These are phyloP conservation scores for Aphis gossypii DNA, from an alignment of 1,140 invertebrate genomes.

Conservation along the genomic window DNA sequence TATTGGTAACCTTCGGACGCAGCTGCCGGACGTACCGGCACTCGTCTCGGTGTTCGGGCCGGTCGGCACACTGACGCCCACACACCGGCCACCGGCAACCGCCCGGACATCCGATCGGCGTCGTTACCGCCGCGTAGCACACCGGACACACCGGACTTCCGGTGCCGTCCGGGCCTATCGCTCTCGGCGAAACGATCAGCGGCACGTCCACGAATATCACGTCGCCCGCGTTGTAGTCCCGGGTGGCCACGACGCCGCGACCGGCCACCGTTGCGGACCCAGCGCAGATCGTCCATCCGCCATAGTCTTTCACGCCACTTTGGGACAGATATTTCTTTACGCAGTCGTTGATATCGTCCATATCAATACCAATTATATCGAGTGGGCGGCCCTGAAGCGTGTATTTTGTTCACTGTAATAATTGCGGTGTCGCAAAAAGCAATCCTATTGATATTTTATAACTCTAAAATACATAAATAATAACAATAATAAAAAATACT, in stretches of 20 bases:
- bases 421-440: no score
- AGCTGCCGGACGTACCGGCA: slow-evolving; percentile 67
- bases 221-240: slow-evolving; percentile 72
- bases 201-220: slow-evolving; percentile 74
- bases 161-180: neutral
- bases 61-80: slow-evolving; percentile 68
- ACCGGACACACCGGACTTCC: slow-evolving; percentile 54
- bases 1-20: slow-evolving; percentile 60
- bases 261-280: slow-evolving; percentile 67
- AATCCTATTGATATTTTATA: neutral
- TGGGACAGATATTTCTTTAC: neutral
- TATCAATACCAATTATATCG: neutral
- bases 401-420: neutral
- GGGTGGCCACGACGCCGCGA: slow-evolving; percentile 72
- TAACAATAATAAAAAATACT: neutral
- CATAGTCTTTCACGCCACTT: no score
- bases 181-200: slow-evolving; percentile 68
- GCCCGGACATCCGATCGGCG: slow-evolving; percentile 66
- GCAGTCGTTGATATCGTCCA: neutral
- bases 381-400: neutral
- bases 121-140: slow-evolving; percentile 22
- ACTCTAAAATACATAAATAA: neutral
- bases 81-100: slow-evolving; percentile 70
- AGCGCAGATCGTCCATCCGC: neutral
- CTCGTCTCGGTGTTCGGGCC: slow-evolving; percentile 67